These are phyloP conservation scores for Tillus elongatus DNA, from an alignment of 2,888 invertebrate species.

Conservation along the genomic window DNA sequence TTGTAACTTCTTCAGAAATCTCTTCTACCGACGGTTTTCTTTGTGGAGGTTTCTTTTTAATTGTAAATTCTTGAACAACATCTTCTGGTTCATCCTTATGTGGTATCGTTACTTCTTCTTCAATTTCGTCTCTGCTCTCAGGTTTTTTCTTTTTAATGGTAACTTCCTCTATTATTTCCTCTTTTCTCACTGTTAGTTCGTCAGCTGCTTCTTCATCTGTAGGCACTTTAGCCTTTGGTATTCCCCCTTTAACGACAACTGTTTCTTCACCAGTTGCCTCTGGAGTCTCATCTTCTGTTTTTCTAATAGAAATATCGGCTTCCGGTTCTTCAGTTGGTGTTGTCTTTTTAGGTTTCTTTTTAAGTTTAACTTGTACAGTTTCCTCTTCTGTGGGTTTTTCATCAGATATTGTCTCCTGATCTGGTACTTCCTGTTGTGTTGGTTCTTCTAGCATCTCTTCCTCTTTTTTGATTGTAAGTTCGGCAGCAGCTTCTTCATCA, in stretches of 20 bases:
- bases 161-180: conserved; percentile 16
- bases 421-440: conserved; percentile 15
- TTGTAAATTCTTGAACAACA: conserved; percentile 44
- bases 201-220: conserved; percentile 25
- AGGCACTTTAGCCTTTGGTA: conserved; percentile 14
- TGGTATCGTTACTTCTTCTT: conserved; percentile 21
- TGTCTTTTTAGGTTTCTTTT: conserved; percentile 1
- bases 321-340: not conserved
- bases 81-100: conserved; percentile 26
- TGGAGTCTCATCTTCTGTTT: conserved; percentile 1
- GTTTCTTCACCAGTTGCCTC: not conserved
- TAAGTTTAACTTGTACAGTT: not conserved
- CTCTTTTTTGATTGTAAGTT: conserved; percentile 23
- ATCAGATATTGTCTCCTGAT: conserved; percentile 26
- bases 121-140: conserved; percentile 36
- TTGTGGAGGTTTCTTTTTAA: conserved; percentile 46
- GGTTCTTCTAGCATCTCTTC: no score
- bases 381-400: not conserved
- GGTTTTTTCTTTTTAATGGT: conserved; percentile 12
- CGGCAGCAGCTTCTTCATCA: conserved; percentile 9
- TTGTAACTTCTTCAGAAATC: conserved; percentile 57
- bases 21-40: conserved; percentile 48
- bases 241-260: not conserved
- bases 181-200: conserved; percentile 27
- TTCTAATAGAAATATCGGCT: not conserved